A percentile compares a stretch with the other conserved stretches of the same genome.
These are phyloP conservation scores for Liposcelis brunnea DNA, from an alignment of 2,888 invertebrate species.

Conservation along the genomic window DNA sequence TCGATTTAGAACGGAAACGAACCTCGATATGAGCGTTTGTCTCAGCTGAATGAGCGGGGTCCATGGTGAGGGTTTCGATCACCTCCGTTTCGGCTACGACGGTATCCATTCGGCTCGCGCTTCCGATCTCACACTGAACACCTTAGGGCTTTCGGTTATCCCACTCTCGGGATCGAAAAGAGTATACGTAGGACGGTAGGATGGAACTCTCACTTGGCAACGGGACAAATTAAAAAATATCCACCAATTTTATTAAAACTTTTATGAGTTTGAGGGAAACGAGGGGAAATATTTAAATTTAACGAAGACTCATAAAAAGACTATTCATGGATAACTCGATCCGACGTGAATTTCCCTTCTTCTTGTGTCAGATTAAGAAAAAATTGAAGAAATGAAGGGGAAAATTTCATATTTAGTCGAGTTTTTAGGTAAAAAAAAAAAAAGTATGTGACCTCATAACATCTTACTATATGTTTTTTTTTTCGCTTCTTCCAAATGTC, in stretches of 20 bases:
- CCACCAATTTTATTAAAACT: slow-evolving; percentile 4
- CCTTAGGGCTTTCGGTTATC: no score
- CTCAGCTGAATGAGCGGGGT: no score
- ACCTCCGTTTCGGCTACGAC: no score
- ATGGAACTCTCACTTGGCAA: slow-evolving; percentile 3
- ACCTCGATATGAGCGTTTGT: background rate
- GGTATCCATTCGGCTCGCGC: no score
- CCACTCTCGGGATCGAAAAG: background rate
- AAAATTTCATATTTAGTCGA: slow-evolving; percentile 10
- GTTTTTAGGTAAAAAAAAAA: background rate
- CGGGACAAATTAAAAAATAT: slow-evolving; percentile 8
- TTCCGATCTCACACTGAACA: no score
- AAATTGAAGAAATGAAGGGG: slow-evolving; percentile 2
- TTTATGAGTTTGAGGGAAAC: slow-evolving; percentile 1
- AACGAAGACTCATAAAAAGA: no score
- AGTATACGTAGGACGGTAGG: slow-evolving; percentile 6
- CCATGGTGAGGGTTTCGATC: no score
- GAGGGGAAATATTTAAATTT: background rate
- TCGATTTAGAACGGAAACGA: no score
- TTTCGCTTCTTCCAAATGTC: slow-evolving; percentile 12
- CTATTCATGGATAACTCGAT: background rate
- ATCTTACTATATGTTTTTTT: no score
- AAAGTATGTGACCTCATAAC: slow-evolving; percentile 2
- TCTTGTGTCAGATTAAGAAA: no score
- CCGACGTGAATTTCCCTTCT: no score